phyloP scores from a whole-genome alignment of 1,140 invertebrate species.

The Drosophila bipectinata region DNA sequence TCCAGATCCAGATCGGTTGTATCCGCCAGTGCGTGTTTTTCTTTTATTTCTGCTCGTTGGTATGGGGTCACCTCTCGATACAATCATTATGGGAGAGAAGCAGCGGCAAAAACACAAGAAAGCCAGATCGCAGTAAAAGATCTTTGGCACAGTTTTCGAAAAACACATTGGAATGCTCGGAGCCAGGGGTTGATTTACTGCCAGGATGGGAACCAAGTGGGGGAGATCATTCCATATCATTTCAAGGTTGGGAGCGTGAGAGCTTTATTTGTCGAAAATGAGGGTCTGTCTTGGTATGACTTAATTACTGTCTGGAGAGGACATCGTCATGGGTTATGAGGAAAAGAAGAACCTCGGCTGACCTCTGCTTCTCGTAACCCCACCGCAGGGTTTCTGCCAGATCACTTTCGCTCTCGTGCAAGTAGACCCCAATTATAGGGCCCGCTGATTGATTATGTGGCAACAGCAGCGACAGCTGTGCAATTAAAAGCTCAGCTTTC shows the following conservation, averaged over 20 bases:
- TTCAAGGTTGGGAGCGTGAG: slow-evolving; percentile 34
- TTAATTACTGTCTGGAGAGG: slow-evolving; percentile 13
- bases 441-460: slow-evolving; percentile 64
- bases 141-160: slow-evolving; percentile 65
- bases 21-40: slow-evolving; percentile 35
- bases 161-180: slow-evolving; percentile 52
- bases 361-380: slow-evolving; percentile 8
- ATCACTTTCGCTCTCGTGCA: slow-evolving; percentile 55
- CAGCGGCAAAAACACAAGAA: background rate
- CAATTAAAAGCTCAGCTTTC: slow-evolving; percentile 77
- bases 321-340: background rate
- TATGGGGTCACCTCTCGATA: slow-evolving; percentile 52
- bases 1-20: slow-evolving; percentile 72
- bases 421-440: slow-evolving; percentile 28
- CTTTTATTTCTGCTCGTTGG: slow-evolving; percentile 1
- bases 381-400: no score
- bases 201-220: slow-evolving; percentile 33
- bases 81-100: slow-evolving; percentile 32
- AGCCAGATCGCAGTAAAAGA: slow-evolving; percentile 40
- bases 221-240: slow-evolving; percentile 12
- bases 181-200: slow-evolving; percentile 46
- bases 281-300: slow-evolving; percentile 1
- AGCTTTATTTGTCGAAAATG: slow-evolving; percentile 10
- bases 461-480: slow-evolving; percentile 27
- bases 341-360: no score